These are phyloP conservation scores for Heteropelma amictum DNA, from an alignment of 2,888 invertebrate genomes.

Conservation along the genomic window DNA sequence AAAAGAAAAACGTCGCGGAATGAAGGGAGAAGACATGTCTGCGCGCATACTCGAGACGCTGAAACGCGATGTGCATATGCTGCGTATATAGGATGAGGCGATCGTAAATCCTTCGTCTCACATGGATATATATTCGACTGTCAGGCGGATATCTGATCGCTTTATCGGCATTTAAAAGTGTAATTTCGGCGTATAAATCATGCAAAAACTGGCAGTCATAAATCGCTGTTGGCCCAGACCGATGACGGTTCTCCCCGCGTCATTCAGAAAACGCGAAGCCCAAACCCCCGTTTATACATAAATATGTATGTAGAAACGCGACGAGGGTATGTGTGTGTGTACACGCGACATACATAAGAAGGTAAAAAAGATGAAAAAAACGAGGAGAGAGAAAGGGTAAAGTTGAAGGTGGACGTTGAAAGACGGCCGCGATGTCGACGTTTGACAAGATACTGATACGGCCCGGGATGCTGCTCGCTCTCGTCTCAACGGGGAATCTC, in stretches of 20 bases:
- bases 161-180: slow-evolving; percentile 68
- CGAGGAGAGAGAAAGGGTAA: not conserved
- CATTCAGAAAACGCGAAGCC: slow-evolving; percentile 19
- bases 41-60: no score
- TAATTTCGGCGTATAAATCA: slow-evolving; percentile 67
- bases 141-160: slow-evolving; percentile 66
- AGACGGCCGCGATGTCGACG: slow-evolving; percentile 47
- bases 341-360: not conserved
- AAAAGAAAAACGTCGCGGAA: not conserved
- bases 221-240: slow-evolving; percentile 54
- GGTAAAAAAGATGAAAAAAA: not conserved
- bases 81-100: slow-evolving; percentile 33
- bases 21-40: slow-evolving; percentile 34
- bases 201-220: slow-evolving; percentile 63
- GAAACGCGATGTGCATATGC: no score
- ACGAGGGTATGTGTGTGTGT: not conserved
- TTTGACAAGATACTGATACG: slow-evolving; percentile 51
- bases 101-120: slow-evolving; percentile 55
- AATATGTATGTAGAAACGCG: not conserved
- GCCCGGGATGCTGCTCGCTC: slow-evolving; percentile 34
- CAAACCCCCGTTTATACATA: slow-evolving; percentile 15
- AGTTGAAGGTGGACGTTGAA: slow-evolving; percentile 20
- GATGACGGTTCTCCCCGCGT: slow-evolving; percentile 44
- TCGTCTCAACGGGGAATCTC: slow-evolving; percentile 44
- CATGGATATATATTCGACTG: slow-evolving; percentile 53